Conservation (phyloP, 2,113 vertebrate species). For the Sturnira hondurensis region DNA sequence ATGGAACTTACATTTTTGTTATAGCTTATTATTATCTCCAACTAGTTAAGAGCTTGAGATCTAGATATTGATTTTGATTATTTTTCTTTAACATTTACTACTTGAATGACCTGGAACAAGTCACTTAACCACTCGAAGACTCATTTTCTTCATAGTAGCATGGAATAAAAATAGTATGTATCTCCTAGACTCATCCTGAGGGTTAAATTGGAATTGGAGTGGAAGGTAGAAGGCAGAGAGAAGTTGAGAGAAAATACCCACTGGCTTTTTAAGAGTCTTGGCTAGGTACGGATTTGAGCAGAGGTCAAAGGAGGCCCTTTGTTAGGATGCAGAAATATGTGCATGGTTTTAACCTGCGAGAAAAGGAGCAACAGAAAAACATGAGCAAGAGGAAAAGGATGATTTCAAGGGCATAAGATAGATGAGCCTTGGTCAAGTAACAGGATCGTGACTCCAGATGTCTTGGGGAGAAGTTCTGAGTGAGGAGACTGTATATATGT, state of each 20-base stretch:
- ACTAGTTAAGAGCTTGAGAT: not conserved
- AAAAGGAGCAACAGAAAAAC: not conserved
- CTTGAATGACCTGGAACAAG: not conserved
- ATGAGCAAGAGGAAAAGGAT: not conserved
- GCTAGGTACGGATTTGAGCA: not conserved
- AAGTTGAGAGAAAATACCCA: not conserved
- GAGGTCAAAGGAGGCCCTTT: not conserved
- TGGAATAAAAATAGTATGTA: not conserved
- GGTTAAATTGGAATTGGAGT: not conserved
- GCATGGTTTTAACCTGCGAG: not conserved
- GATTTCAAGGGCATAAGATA: not conserved
- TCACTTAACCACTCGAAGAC: not conserved
- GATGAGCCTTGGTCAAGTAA: not conserved
- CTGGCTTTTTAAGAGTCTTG: not conserved
- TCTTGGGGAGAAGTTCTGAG: not conserved
- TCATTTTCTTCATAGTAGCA: not conserved
- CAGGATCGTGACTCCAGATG: not conserved
- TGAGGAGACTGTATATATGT: not conserved
- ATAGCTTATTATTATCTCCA: not conserved
- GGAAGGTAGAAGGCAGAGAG: not conserved
- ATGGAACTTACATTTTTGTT: not conserved
- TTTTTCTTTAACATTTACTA: not conserved
- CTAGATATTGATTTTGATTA: not conserved
- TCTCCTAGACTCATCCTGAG: not conserved
- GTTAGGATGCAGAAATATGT: not conserved